Evolutionary conservation across 2,888 invertebrate species (phyloP), one percentile per base, ranked within the genome.

Genomic region (Pandemis corylana): DNA sequence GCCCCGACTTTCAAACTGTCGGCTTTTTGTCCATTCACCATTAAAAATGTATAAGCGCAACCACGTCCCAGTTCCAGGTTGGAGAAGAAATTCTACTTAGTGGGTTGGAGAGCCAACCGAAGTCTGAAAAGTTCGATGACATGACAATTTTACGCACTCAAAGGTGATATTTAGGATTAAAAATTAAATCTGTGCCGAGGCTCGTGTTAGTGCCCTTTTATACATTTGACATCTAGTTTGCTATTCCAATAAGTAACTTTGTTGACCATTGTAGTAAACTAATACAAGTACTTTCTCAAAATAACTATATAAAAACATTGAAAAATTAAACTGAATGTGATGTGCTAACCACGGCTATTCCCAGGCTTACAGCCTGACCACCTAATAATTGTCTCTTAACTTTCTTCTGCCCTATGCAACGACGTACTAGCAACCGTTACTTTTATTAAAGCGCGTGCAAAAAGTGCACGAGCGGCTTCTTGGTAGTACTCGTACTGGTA

Each of bases 41-140:
- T 93, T 90, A 91, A 89, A 91, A 88, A 93, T 91, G 87, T 84
- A 90, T 90, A 88, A 88, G 85, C 79, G 49, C 44, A 28, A 20
- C 78, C 77, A 71, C 81, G 82, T 81, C 83, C 81, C 82, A 80
- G 80, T 81, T 82, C 80, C 76, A 80, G 81, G 83, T 82, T 82
- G 84, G 83, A 83, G 41, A 42, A 5, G 67, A 68, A 36, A 61
- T 69, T 61, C 15, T 44, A 7, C 59, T 68, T 15, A 56, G 42
- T 42, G 53, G 15, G 56, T 15, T 42, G 53, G n/a, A 67, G 5
- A 20, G 36, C 10, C 28, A 36, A 36, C 13, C 36, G 15, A 20
- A 44, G 64, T 12, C 20, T 7, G 12, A 80, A 78, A 78, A 79
- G 72, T 82, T 80, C 69, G 78, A 77, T 78, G 80, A 82, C 28